These are phyloP conservation scores for Hydrotaea cyrtoneurina DNA, from an alignment of 2,888 invertebrate genomes.

Conservation along the genomic window DNA sequence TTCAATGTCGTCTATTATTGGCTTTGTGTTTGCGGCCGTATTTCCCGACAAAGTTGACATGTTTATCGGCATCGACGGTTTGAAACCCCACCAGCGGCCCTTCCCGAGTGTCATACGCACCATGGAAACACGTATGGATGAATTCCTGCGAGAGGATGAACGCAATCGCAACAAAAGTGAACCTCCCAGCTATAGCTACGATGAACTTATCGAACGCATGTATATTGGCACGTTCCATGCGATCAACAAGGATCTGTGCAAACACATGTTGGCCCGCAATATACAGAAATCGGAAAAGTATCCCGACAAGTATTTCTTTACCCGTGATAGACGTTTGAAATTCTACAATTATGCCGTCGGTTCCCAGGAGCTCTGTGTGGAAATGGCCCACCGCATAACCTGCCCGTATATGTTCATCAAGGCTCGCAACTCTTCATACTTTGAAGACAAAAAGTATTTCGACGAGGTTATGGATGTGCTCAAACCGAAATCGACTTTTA, in stretches of 20 bases:
- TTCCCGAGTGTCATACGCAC: conserved; percentile 74
- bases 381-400: conserved; percentile 83
- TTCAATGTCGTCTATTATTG: conserved; percentile 85
- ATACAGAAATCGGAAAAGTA: conserved; percentile 82
- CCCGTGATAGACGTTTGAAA: conserved; percentile 86
- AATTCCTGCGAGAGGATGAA: conserved; percentile 81
- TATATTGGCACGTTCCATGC: conserved; percentile 83
- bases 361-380: conserved; percentile 82
- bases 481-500: conserved; percentile 83
- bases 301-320: conserved; percentile 84
- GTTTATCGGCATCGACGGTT: conserved; percentile 78
- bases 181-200: conserved; percentile 84
- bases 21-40: conserved; percentile 84
- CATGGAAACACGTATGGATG: conserved; percentile 80
- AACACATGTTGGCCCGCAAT: conserved; percentile 83
- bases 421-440: conserved; percentile 83
- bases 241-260: conserved; percentile 82
- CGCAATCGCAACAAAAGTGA: conserved; percentile 80
- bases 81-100: conserved; percentile 78
- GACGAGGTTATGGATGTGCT: conserved; percentile 83
- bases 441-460: conserved; percentile 83
- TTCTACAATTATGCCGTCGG: conserved; percentile 78
- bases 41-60: conserved; percentile 81
- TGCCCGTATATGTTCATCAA: conserved; percentile 86
- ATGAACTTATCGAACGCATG: conserved; percentile 84